These are phyloP conservation scores for Drosophila colorata DNA, from an alignment of 2,888 invertebrate genomes.

Conservation along the genomic window DNA sequence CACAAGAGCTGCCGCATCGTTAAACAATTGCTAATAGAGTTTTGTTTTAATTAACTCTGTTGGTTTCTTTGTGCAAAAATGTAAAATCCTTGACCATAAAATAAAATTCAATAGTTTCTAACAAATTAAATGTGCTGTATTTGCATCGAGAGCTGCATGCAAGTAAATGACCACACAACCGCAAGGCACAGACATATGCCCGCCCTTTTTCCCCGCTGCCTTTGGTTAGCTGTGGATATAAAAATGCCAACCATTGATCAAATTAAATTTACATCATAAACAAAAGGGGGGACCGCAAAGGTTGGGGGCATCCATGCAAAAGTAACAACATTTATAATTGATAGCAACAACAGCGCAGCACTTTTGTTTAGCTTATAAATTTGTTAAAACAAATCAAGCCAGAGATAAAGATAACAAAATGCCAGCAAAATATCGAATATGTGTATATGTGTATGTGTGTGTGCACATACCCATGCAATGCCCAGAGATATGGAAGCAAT, in stretches of 20 bases:
- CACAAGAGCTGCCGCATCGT: too few species aligned
- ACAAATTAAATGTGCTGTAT: background rate
- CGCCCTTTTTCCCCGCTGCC: background rate
- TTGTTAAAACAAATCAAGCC: constrained; percentile 54
- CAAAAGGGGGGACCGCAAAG: constrained; percentile 6
- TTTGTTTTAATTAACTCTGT: background rate
- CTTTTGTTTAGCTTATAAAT: constrained; percentile 65
- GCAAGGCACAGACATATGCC: background rate
- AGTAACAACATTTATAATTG: constrained; percentile 45
- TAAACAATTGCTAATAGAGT: background rate
- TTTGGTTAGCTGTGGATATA: background rate
- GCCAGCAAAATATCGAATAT: constrained; percentile 29
- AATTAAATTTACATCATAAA: constrained; percentile 44
- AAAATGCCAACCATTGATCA: constrained; percentile 44
- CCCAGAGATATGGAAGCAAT: constrained; percentile 32
- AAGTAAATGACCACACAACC: background rate
- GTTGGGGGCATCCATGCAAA: background rate
- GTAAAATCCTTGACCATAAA: background rate
- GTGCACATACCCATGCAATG: background rate
- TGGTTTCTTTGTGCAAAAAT: background rate
- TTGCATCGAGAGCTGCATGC: background rate
- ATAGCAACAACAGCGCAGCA: constrained; percentile 35
- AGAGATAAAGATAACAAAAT: constrained; percentile 48
- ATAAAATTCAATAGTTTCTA: background rate
- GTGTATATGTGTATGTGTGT: background rate